Conservation (phyloP, 2,888 invertebrate species). For the Morpho deidamia region DNA sequence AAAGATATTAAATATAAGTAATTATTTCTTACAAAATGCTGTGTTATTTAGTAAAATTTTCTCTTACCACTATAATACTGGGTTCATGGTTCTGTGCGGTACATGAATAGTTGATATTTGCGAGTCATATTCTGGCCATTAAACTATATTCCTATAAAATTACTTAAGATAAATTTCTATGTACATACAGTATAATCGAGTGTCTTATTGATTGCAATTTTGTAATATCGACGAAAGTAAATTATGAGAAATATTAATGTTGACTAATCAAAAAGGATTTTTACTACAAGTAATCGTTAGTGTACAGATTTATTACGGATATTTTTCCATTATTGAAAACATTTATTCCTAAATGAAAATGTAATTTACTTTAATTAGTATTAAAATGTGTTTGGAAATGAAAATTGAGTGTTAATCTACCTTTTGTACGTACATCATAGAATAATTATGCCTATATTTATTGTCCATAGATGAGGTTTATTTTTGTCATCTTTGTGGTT, state of each 20-base stretch:
- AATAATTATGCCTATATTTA: constrained; percentile 8
- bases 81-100: too few species aligned
- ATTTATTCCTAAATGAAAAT: background rate
- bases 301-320: constrained; percentile 7
- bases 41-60: too few species aligned
- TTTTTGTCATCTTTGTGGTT: constrained; percentile 71
- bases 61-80: too few species aligned
- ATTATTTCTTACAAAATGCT: too few species aligned
- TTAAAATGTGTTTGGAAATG: background rate
- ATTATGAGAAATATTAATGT: constrained; percentile 3
- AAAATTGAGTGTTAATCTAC: constrained; percentile 1
- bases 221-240: constrained; percentile 1
- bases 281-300: constrained; percentile 5
- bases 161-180: background rate
- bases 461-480: constrained; percentile 72
- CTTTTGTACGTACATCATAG: background rate
- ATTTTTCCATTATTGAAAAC: background rate
- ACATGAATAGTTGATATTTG: too few species aligned
- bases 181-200: constrained; percentile 1
- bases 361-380: background rate
- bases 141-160: background rate
- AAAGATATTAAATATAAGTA: too few species aligned
- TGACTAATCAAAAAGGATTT: constrained; percentile 12
- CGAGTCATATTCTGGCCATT: too few species aligned
- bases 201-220: constrained; percentile 10